These are phyloP conservation scores for Peromyscus nudipes DNA, from an alignment of 2,797 vertebrate genomes.

Conservation along the genomic window DNA sequence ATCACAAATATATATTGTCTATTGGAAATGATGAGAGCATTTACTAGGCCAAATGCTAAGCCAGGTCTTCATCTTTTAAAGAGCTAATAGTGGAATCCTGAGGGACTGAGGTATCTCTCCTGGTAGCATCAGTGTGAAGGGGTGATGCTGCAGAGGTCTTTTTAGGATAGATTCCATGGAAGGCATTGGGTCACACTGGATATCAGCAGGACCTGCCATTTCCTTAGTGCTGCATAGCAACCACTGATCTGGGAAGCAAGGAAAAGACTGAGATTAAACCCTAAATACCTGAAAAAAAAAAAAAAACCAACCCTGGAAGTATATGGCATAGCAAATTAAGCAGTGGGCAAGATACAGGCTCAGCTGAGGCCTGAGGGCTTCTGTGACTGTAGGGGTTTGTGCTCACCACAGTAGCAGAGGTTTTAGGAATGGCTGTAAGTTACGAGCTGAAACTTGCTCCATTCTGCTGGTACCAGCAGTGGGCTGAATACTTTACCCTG, in stretches of 20 bases:
- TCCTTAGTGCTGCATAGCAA: rapidly evolving
- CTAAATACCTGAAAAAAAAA: neutral
- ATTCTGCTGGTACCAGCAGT: neutral
- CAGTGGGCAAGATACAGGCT: neutral
- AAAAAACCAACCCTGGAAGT: neutral
- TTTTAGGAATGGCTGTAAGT: neutral
- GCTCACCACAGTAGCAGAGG: neutral
- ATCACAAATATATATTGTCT: neutral
- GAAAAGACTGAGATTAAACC: neutral
- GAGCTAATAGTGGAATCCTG: too few species aligned
- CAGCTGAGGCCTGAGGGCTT: too few species aligned
- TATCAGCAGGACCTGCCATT: neutral
- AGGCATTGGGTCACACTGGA: neutral
- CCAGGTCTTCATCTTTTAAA: neutral
- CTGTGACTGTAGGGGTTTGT: neutral
- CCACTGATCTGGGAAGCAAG: neutral
- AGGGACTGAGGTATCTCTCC: too few species aligned
- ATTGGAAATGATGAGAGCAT: neutral
- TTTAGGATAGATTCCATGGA: neutral
- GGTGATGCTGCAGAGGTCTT: too few species aligned
- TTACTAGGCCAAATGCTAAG: neutral
- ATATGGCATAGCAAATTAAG: too few species aligned
- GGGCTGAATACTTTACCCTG: neutral
- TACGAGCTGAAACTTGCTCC: neutral
- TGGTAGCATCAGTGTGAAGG: neutral